A percentile compares a stretch with the other conserved stretches of the same genome.
Evolutionary conservation across 2,113 vertebrate genomes (phyloP).

Genomic region (mouse (Mus musculus)): GRCm39 chr16:46486501-46487000

Average conservation of each 20-base stretch:
- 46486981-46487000: neutral
- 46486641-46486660: neutral
- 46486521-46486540: neutral
- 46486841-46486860: neutral
- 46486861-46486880: neutral
- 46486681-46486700: neutral
- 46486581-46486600: neutral
- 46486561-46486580: neutral
- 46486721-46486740: neutral
- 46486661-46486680: neutral
- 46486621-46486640: neutral
- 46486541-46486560: neutral
- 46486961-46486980: neutral
- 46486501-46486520: neutral
- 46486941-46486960: neutral
- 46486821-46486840: neutral
- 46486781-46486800: neutral
- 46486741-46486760: constrained; percentile 10
- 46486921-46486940: neutral
- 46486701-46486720: neutral
- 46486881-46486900: neutral
- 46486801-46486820: neutral
- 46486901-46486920: neutral
- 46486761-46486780: neutral
- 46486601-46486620: neutral